Base-by-base conservation (phyloP, 1,140 invertebrate species). In the Apis florea region DNA sequence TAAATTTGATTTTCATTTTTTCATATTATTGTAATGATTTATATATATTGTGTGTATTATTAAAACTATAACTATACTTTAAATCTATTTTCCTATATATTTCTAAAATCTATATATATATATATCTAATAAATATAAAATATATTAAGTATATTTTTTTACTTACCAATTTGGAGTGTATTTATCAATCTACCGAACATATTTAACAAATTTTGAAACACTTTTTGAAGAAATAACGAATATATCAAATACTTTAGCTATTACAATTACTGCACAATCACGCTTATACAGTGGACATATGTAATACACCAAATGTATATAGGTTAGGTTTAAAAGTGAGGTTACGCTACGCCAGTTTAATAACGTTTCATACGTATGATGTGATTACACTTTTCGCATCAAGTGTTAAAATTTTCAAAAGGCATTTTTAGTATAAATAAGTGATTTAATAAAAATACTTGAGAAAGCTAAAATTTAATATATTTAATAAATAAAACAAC, bases 101-200 rank as follows among this genome's bases (percentile, higher is more conserved):
- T 47, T 56, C 8, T n/a, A 72, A 63, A 61, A 59, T 10, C 61
- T n/a, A 10, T 58, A 56, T 63, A 63, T 61, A 10, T 63, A 10
- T 51, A 51, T 31, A 31, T 31, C 4, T 40, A 40, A 40, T 17
- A 51, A 66, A 49, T 59, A 51, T 40, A 58, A 59, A 53, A 58
- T 26, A 24, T 53, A 51, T 58, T 40, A 51, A 84, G 24, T 67
- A 26, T 47, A 66, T 10, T 66, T 24, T 40, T 68, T 77, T 84
- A 89, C 90, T 91, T 83, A 92, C 91, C 90, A 19, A 88, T 79
- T 49, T 71, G 80, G 1, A 88, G 49, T 24, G 89, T 51, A 66
- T 80, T 89, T 54, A 82, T 73, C 24, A 90, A 61, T 69, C 82
- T 88, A 24, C 83, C 78, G 24, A 87, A 68, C 90, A 91, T 92